phyloP scores from a whole-genome alignment of 2,888 invertebrate species.

The Dynastes hyllus region DNA sequence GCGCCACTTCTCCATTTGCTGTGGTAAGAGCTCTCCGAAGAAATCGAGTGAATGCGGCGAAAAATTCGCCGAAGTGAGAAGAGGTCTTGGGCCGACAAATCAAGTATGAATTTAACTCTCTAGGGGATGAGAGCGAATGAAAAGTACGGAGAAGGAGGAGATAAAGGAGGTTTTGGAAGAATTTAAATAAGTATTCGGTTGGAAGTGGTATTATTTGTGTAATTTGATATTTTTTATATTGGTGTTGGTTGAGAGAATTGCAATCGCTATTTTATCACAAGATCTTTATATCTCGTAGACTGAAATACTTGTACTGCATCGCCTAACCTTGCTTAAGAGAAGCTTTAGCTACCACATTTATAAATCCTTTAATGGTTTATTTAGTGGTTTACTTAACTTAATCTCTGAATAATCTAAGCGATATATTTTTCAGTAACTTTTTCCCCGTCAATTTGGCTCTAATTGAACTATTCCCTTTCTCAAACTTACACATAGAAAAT shows the following conservation, averaged over 20 bases:
- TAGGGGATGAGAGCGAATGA: slow-evolving; percentile 1
- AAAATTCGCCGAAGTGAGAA: slow-evolving; percentile 7
- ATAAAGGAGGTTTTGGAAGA: slow-evolving; percentile 15
- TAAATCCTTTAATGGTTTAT: too few species aligned
- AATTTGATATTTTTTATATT: neutral
- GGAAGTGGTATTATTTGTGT: slow-evolving; percentile 5
- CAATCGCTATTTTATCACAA: too few species aligned
- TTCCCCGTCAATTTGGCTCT: too few species aligned
- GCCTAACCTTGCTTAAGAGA: too few species aligned
- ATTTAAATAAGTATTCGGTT: slow-evolving; percentile 33
- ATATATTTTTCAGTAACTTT: too few species aligned
- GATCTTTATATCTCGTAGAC: too few species aligned
- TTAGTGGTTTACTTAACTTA: too few species aligned
- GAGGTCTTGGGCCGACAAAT: slow-evolving; percentile 9
- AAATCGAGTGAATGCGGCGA: slow-evolving; percentile 24
- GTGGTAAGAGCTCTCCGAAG: neutral
- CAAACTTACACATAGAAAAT: too few species aligned
- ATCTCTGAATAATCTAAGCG: too few species aligned
- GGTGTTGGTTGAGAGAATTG: neutral
- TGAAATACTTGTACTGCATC: too few species aligned
- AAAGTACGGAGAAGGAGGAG: neutral
- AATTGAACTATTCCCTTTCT: too few species aligned
- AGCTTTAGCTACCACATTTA: too few species aligned
- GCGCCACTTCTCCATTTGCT: slow-evolving; percentile 20
- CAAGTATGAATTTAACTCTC: slow-evolving; percentile 24